phyloP scores from a whole-genome alignment of 1,140 invertebrate genomes.

The Liolophura sinensis region DNA sequence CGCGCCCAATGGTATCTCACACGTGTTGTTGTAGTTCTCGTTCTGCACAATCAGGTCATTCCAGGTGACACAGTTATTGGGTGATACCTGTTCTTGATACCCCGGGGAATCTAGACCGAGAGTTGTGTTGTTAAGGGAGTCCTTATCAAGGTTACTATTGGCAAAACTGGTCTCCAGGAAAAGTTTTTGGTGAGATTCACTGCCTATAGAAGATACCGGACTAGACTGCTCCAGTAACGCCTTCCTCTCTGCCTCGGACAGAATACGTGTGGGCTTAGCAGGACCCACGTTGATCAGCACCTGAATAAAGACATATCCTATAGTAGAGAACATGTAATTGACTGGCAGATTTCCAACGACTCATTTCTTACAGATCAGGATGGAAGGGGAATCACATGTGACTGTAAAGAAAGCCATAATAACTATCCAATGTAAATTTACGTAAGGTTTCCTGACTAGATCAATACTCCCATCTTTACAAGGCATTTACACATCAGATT shows the following conservation, averaged over 20 bases:
- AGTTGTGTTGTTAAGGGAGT: no score
- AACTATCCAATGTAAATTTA: not conserved
- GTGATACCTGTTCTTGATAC: not conserved
- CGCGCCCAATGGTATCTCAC: no score
- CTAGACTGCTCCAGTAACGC: conserved; percentile 26
- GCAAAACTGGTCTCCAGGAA: conserved; percentile 18
- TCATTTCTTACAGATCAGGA: not conserved
- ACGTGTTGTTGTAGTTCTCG: no score
- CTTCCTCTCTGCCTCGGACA: conserved; percentile 42
- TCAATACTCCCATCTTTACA: no score
- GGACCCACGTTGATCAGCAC: conserved; percentile 58
- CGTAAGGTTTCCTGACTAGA: not conserved
- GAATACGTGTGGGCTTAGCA: conserved; percentile 54
- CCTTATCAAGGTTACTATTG: no score
- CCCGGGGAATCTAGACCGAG: no score
- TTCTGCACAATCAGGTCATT: no score
- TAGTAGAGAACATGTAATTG: conserved; percentile 3
- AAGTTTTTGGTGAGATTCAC: not conserved
- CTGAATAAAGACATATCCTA: conserved; percentile 28
- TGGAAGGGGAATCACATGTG: not conserved
- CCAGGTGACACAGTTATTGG: not conserved
- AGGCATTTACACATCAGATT: no score
- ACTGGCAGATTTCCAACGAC: not conserved
- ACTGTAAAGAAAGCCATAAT: not conserved
- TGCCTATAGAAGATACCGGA: not conserved